A percentile compares a stretch with the other conserved stretches of the same genome.
Evolutionary conservation across 2,888 invertebrate genomes (phyloP).

Genomic region (Elaeidobius kamerunicus): DNA sequence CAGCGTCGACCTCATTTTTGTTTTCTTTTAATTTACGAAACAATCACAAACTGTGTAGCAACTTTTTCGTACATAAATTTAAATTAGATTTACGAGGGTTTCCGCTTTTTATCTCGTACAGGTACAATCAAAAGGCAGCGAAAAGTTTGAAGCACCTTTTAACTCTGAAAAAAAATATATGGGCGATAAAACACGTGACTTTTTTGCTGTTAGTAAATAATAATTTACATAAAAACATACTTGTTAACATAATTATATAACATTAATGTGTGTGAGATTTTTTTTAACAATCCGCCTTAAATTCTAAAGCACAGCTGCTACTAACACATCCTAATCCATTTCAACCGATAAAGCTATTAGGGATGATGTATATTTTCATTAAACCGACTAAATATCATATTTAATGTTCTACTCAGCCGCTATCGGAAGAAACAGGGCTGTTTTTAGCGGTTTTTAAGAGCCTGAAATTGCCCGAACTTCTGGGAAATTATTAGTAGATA

Average conservation of each 20-base stretch:
- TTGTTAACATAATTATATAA: too few relatives aligned
- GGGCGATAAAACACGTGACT: too few relatives aligned
- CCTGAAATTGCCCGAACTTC: constrained; percentile 14
- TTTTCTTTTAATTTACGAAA: constrained; percentile 20
- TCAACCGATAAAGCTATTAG: constrained; percentile 9
- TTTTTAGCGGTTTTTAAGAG: constrained; percentile 22
- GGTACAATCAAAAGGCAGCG: constrained; percentile 6
- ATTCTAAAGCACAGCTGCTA: background rate
- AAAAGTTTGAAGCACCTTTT: background rate
- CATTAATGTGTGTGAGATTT: too few relatives aligned
- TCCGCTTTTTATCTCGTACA: constrained; percentile 12
- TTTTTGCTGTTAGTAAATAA: too few relatives aligned
- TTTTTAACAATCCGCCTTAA: too few relatives aligned
- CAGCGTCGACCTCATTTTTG: constrained; percentile 6
- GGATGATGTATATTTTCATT: constrained; percentile 11
- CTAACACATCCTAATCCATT: background rate
- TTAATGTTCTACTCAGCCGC: constrained; percentile 1
- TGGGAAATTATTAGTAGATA: constrained; percentile 24
- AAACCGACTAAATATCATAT: constrained; percentile 7
- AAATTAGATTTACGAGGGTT: constrained; percentile 15
- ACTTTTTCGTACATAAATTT: constrained; percentile 5
- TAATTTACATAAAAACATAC: too few relatives aligned
- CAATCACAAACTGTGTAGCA: constrained; percentile 14
- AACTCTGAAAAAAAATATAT: too few relatives aligned
- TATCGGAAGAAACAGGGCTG: constrained; percentile 9